Percentiles rank a stretch among this genome's conserved stretches.
phyloP scores from a whole-genome alignment of 2,797 vertebrate species.

The Spondyliosoma cantharus region DNA sequence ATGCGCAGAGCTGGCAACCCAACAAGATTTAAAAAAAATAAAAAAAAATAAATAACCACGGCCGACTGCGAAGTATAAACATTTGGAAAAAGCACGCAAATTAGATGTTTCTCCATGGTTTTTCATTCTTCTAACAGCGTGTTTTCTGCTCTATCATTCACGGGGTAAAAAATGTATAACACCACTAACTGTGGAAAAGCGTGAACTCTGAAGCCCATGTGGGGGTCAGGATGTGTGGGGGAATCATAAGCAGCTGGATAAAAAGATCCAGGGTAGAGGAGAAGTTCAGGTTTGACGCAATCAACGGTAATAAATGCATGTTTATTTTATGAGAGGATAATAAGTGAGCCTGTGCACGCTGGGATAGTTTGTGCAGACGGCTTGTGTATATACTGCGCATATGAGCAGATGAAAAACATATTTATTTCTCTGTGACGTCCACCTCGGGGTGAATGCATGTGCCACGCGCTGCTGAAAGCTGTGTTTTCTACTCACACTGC shows the following conservation, averaged over 20 bases:
- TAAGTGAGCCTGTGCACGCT: slow-evolving; percentile 23
- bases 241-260: slow-evolving; percentile 4
- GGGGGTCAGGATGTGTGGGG: not conserved
- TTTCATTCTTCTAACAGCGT: slow-evolving; percentile 14
- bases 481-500: slow-evolving; percentile 89
- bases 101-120: slow-evolving; percentile 3
- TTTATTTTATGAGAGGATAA: slow-evolving; percentile 62
- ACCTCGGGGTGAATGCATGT: slow-evolving; percentile 14
- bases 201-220: slow-evolving; percentile 19
- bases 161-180: not conserved
- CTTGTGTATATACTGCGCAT: slow-evolving; percentile 29
- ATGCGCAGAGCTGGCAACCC: slow-evolving; percentile 8
- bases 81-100: slow-evolving; percentile 20
- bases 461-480: not conserved
- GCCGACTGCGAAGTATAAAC: slow-evolving; percentile 5
- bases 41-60: slow-evolving; percentile 6
- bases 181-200: slow-evolving; percentile 17
- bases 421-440: slow-evolving; percentile 7
- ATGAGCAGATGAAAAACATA: slow-evolving; percentile 42
- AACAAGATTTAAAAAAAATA: slow-evolving; percentile 11
- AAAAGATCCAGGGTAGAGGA: slow-evolving; percentile 5
- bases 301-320: slow-evolving; percentile 64
- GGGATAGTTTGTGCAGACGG: slow-evolving; percentile 18
- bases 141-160: slow-evolving; percentile 35
- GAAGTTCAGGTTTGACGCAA: slow-evolving; percentile 69